These are phyloP conservation scores for Aulostomus chinensis DNA, from an alignment of 2,797 vertebrate species.

Conservation along the genomic window DNA sequence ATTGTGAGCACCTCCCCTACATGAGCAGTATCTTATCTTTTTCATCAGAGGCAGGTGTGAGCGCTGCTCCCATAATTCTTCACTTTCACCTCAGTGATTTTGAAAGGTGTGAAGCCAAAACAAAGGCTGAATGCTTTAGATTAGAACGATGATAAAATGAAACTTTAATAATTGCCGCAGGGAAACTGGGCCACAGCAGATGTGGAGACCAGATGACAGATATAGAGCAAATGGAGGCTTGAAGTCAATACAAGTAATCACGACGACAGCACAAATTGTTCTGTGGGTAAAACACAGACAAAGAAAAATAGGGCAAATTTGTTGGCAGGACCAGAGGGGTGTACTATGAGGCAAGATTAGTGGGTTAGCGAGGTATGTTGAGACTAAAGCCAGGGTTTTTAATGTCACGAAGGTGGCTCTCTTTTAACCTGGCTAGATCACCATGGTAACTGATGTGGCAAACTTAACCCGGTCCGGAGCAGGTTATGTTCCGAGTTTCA, in stretches of 20 bases:
- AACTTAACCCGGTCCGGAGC: no score
- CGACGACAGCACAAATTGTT: conserved; percentile 17
- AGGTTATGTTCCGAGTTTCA: no score
- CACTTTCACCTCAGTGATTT: conserved; percentile 1
- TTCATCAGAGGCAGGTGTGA: background rate
- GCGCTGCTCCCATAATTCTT: no score
- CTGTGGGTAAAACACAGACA: background rate
- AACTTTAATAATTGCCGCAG: conserved; percentile 53
- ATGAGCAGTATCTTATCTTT: conserved; percentile 9
- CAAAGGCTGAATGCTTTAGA: conserved; percentile 44
- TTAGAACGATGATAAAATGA: conserved; percentile 55
- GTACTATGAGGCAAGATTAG: no score
- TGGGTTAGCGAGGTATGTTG: no score
- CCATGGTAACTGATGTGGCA: no score
- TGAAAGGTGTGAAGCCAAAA: conserved; percentile 36
- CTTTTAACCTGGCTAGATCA: no score
- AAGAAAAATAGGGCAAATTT: background rate
- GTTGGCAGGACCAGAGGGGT: conserved; percentile 4
- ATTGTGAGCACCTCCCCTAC: background rate
- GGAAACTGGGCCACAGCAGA: conserved; percentile 47
- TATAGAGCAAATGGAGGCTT: conserved; percentile 30
- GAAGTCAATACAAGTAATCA: conserved; percentile 43
- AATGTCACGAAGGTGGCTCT: no score
- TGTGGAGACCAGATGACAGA: conserved; percentile 21
- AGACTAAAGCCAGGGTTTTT: no score